phyloP scores from a whole-genome alignment of 2,888 invertebrate species.

The Ceratothoa steindachneri region DNA sequence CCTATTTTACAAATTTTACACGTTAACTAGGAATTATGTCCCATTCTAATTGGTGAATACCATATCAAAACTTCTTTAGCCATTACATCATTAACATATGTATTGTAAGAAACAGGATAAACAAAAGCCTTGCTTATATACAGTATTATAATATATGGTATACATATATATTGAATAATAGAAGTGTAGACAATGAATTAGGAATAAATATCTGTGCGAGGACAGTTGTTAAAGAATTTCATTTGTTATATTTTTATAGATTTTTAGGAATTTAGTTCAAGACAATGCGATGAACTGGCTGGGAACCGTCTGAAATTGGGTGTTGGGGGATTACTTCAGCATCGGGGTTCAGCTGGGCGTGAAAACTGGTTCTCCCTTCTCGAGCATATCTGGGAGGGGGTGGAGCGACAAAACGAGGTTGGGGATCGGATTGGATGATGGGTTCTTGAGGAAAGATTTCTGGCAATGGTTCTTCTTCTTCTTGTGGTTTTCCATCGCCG shows the following conservation, averaged over 20 bases:
- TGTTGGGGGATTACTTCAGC: slow-evolving; percentile 29
- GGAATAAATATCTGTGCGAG: too few relatives aligned
- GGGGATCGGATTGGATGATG: not conserved
- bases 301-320: not conserved
- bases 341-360: slow-evolving; percentile 30
- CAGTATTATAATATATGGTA: too few relatives aligned
- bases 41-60: too few relatives aligned
- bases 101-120: too few relatives aligned
- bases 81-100: too few relatives aligned
- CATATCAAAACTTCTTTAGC: too few relatives aligned
- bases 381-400: slow-evolving; percentile 26
- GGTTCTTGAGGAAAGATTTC: not conserved
- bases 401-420: slow-evolving; percentile 13
- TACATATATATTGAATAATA: too few relatives aligned
- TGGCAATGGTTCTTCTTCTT: not conserved
- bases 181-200: too few relatives aligned
- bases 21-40: not conserved
- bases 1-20: not conserved
- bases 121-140: too few relatives aligned
- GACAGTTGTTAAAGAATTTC: too few relatives aligned
- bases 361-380: slow-evolving; percentile 25
- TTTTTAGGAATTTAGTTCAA: not conserved
- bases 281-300: not conserved
- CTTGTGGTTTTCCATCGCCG: not conserved
- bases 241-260: too few relatives aligned